Evolutionary conservation across 2,797 vertebrate genomes (phyloP), one percentile per base, ranked within the genome.

Genomic region (Ispidina picta): DNA sequence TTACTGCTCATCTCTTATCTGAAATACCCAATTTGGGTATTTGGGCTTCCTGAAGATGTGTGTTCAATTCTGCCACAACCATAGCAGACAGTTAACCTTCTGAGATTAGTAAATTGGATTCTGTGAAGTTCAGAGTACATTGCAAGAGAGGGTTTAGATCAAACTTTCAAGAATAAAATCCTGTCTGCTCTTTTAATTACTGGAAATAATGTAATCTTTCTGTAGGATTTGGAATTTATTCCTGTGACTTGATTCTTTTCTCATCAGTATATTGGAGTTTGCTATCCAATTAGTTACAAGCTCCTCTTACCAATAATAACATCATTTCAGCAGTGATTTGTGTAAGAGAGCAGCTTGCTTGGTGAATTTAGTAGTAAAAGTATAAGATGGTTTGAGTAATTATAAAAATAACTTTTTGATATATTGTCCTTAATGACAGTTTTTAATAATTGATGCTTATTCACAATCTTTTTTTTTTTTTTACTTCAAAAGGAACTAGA

Each of bases 141-240:
- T 86, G 48, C 35, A 83, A 83, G 58, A 66, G 65, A 74, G 31
- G 26, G 12, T 60, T 89, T 80, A 73, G 51, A 12, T 83, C 68
- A 78, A 83, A 82, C 43, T 91, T 83, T 64, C 31, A 80, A 80
- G 56, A 91, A 55, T 63, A 31, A 62, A 89, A 83, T 78, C 52
- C 52, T 84, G 5, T 48, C 59, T 82, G 17, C 25, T 78, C 55
- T n/a, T 73, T 78, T 86, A 83, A 86, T 91, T 78, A 81, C 52
- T 52, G 39, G 39, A 82, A 93, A 80, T 70, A 78, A 75, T 9
- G 39, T 81, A 65, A 69, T 90, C 44, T 82, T 92, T 86, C 84
- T 73, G 60, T 73, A 79, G 72, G 56, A 66, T 82, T 72, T 88
- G 51, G 37, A 51, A 70, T 93, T 79, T 88, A 70, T 62, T 78